phyloP scores from a whole-genome alignment of 2,113 vertebrate genomes.

The Syngnathus typhle region DNA sequence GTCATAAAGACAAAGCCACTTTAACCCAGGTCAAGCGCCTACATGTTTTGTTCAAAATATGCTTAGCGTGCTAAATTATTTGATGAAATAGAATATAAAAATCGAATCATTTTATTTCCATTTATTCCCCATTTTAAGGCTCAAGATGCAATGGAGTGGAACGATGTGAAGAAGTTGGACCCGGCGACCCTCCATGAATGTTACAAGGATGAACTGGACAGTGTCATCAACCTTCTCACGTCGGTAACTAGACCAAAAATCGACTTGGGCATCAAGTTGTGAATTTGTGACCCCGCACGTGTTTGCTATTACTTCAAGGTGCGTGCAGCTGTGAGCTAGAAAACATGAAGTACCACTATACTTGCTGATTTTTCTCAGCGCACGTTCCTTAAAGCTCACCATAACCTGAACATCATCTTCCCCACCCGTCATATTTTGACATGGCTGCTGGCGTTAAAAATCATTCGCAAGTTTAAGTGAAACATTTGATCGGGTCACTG shows the following conservation, averaged over 20 bases:
- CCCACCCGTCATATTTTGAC: background rate
- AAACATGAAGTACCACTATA: no score
- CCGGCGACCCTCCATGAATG: constrained; percentile 65
- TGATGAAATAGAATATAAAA: no score
- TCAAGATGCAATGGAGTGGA: constrained; percentile 83
- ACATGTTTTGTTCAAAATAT: background rate
- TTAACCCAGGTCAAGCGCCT: no score
- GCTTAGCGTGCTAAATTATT: background rate
- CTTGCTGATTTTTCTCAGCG: background rate
- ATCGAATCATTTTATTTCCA: no score
- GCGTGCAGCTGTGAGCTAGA: background rate
- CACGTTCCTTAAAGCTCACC: background rate
- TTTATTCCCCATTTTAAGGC: background rate
- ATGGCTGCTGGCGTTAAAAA: background rate
- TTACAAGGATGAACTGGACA: constrained; percentile 60
- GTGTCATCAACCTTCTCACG: constrained; percentile 68
- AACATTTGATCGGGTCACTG: background rate
- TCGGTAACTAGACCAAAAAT: constrained; percentile 65
- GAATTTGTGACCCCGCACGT: background rate
- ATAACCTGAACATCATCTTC: background rate
- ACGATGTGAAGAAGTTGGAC: constrained; percentile 76
- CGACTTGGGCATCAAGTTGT: background rate
- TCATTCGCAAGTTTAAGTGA: background rate
- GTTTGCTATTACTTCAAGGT: background rate
- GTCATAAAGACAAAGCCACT: constrained; percentile 4